Percentiles rank a stretch among this genome's conserved stretches.
Evolutionary conservation across 2,113 vertebrate species (phyloP).

Genomic region (Anguilla japonica): DNA sequence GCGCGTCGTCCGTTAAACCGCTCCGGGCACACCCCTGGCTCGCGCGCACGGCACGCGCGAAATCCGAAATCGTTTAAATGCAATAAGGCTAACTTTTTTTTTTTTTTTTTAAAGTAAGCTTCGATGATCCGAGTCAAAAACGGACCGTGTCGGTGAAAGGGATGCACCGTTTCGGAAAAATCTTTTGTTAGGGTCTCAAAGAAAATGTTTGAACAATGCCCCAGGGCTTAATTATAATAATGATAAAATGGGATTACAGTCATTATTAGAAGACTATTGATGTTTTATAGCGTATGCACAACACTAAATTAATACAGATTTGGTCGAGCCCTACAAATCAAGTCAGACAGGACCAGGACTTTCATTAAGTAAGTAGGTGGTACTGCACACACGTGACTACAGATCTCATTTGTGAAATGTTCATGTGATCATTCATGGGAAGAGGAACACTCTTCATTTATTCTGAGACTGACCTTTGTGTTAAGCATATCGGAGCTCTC

Average conservation of each 20-base stretch:
- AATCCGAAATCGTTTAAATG: background rate
- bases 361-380: background rate
- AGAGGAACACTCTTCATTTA: background rate
- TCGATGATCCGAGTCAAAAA: background rate
- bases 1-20: background rate
- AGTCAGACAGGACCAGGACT: background rate
- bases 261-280: background rate
- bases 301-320: background rate
- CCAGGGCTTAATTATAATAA: background rate
- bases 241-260: background rate
- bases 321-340: background rate
- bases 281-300: background rate
- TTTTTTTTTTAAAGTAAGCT: background rate
- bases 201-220: background rate
- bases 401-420: background rate
- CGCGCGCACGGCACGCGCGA: background rate
- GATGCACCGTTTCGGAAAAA: background rate
- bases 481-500: constrained; percentile 39
- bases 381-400: background rate
- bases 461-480: constrained; percentile 37
- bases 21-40: background rate
- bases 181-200: background rate
- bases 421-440: background rate
- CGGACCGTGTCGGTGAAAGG: background rate
- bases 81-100: background rate